Evolutionary conservation across 2,797 vertebrate species (phyloP).

Genomic region (Trachurus trachurus): DNA sequence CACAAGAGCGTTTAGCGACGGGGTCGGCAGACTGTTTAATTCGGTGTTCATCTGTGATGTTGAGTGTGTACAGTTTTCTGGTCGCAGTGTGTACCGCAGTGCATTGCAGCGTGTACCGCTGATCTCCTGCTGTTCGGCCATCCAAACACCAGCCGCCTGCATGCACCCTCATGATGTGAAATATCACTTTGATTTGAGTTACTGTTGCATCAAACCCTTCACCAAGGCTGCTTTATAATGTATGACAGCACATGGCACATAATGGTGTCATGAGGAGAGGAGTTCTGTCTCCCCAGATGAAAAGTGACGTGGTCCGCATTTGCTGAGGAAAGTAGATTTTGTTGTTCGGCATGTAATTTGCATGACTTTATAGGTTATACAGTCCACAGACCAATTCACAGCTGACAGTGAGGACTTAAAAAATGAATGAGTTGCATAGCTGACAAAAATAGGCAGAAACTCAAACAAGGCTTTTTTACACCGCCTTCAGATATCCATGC

Average conservation of each 20-base stretch:
- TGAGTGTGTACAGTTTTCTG: neutral
- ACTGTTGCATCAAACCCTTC: constrained; percentile 22
- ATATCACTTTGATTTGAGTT: constrained; percentile 19
- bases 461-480: constrained; percentile 13
- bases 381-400: constrained; percentile 10
- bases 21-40: constrained; percentile 8
- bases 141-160: neutral
- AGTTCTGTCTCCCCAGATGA: constrained; percentile 27
- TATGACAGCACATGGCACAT: constrained; percentile 19
- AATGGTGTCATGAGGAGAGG: neutral
- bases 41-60: neutral
- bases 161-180: neutral
- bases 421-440: constrained; percentile 41
- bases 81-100: too few relatives aligned
- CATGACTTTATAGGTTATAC: constrained; percentile 34
- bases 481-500: constrained; percentile 12
- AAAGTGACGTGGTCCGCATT: neutral
- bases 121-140: neutral
- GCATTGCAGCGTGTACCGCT: too few relatives aligned
- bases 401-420: constrained; percentile 31
- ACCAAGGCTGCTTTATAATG: constrained; percentile 20
- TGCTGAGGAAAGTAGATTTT: constrained; percentile 50
- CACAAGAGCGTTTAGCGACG: neutral
- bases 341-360: constrained; percentile 60
- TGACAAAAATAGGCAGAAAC: constrained; percentile 35